A percentile compares a stretch with the other conserved stretches of the same genome.
phyloP scores from a whole-genome alignment of 2,888 invertebrate genomes.

The Baccha elongata region DNA sequence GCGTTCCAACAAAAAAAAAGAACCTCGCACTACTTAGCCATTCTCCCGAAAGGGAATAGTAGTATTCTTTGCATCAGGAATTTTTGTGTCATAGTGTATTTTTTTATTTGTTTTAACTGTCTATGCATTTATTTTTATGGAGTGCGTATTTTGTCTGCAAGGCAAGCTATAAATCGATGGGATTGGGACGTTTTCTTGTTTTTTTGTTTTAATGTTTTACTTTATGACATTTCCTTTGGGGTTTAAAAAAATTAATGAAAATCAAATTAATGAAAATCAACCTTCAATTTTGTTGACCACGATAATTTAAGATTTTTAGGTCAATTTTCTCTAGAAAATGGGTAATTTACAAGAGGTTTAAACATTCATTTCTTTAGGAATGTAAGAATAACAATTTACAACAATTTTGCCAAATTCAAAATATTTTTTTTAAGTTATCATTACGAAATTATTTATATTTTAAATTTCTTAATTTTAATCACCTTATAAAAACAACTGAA shows the following conservation, averaged over 20 bases:
- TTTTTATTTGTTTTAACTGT: slow-evolving; percentile 14
- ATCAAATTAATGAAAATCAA: not conserved
- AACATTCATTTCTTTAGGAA: no score
- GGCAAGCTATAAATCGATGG: not conserved
- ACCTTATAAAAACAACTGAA: no score
- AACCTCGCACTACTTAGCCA: not conserved
- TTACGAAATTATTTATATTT: no score
- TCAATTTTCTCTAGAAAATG: no score
- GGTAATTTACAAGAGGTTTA: no score
- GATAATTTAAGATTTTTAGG: no score
- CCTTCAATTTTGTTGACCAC: no score
- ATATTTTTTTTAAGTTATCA: no score
- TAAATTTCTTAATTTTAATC: no score
- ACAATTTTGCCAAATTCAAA: no score
- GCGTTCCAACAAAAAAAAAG: not conserved
- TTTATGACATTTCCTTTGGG: not conserved
- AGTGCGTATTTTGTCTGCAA: slow-evolving; percentile 4
- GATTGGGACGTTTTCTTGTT: no score
- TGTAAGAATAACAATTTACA: no score
- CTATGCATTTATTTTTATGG: slow-evolving; percentile 4
- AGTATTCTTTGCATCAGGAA: not conserved
- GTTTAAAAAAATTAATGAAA: not conserved
- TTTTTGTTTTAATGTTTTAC: not conserved
- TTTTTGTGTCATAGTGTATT: slow-evolving; percentile 1
- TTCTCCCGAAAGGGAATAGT: not conserved